Base-by-base conservation (phyloP, 2,113 vertebrate species). In the Synchiropus splendidus region DNA sequence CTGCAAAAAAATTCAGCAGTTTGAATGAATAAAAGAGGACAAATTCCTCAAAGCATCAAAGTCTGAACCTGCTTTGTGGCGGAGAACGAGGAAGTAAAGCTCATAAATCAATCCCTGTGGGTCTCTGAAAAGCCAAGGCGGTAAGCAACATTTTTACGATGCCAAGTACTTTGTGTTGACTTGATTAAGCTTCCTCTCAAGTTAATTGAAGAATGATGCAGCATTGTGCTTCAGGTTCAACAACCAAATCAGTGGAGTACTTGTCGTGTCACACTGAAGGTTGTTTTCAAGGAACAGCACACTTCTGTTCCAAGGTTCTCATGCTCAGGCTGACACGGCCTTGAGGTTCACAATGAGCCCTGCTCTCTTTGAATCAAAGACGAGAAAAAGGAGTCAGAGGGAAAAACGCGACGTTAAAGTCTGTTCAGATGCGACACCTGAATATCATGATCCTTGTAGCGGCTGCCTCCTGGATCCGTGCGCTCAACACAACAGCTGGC, bases 401-500 rank as follows among this genome's bases (percentile, higher is more conserved):
- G n/a, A n/a, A n/a, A n/a, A n/a, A n/a, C n/a, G n/a, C n/a, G n/a
- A n/a, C n/a, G n/a, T n/a, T n/a, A n/a, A n/a, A n/a, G n/a, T n/a
- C n/a, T n/a, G n/a, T n/a, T n/a, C n/a, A 41, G 11, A 63, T 42
- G 45, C 51, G 41, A 49, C 53, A 54, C 45, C 39, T 65, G 38
- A 51, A 41, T 8, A 46, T 35, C 43, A 57, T 67, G 33, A 78
- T 70, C 72, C 53, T 37, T 55, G 30, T 13, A n/a, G 21, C 21
- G 48, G 42, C 12, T 43, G 31, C 41, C 27, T 14, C 30, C 36
- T 43, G 34, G 71, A 78, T 83, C 83, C 81, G 75, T 64, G 77
- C 61, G 60, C 79, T 75, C 78, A 85, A 79, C 82, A 79, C 82
- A 90, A 86, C 89, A 90, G 88, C 86, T 89, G 88, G 80, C 70